Evolutionary conservation across 2,797 vertebrate genomes (phyloP), one percentile per base, ranked within the genome.

Genomic region (Galaxias olidus): DNA sequence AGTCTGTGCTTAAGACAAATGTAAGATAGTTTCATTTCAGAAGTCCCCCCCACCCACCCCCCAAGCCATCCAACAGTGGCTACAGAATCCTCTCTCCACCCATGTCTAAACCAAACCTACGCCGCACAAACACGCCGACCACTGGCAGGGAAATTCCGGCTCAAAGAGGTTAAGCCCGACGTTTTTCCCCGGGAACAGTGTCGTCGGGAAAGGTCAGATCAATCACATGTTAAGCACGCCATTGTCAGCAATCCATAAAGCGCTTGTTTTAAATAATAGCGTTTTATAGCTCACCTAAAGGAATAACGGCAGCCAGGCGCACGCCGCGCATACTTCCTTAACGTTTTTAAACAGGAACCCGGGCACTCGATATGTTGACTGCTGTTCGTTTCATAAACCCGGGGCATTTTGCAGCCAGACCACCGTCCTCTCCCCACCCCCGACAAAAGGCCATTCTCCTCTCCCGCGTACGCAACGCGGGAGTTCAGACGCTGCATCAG

Each of bases 221-320:
- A 90, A 91, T 93, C 88, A 88, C 84, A 72, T 82, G 81, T 84
- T 90, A 92, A 91, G 83, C 87, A 90, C 89, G 81, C 80, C 79
- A n/a, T 85, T 77, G 74, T 89, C 90, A 87, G 86, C 83, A 90
- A 91, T 91, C 88, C 82, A 89, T 91, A 91, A 90, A 88, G 83
- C 79, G 74, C 88, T 90, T 92, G 88, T 90, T 91, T 92, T 90
- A 91, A 92, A 92, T 91, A 91, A 92, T 91, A 92, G 88, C 87
- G 80, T 89, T 91, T 90, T 90, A 91, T 90, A 90, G 90, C 91
- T 91, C 87, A 89, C 83, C 87, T 91, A 86, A 91, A 90, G 83
- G 90, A 88, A 87, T 87, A 88, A 88, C 76, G 66, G 80, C 74
- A 77, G 61, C 75, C 59, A n/a, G 61, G 75, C 73, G 77, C 71